Base-by-base conservation (phyloP, 2,888 invertebrate species). In the Adineta ricciae region DNA sequence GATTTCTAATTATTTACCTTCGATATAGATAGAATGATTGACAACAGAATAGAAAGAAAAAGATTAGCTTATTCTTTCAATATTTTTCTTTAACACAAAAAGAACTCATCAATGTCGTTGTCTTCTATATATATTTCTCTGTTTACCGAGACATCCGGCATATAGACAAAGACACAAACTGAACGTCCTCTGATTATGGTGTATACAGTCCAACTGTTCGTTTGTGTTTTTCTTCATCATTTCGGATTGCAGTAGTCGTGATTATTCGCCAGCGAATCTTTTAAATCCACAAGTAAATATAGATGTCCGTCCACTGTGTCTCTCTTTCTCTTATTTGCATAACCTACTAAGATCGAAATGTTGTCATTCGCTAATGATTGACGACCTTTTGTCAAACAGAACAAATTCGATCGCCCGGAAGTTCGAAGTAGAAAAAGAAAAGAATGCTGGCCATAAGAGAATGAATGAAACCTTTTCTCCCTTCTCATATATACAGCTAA, bases 321-420 rank as follows among this genome's bases (percentile, higher is more conserved):
- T 36, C 21, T 73, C 41, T 78, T 41, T 78, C 41, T 41, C 78
- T 78, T 78, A 78, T 78, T 78, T 78, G 78, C 78, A 78, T 78
- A 78, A 78, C 78, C 78, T 78, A 78, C 78, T 36, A n/a, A 78
- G 32, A 64, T 64, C 41, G 78, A 78, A 78, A 78, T 78, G 78
- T 78, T 78, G 38, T 78, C 78, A 78, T 64, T 78, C 78, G 41
- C 41, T 78, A 78, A 78, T 78, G 78, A 78, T 78, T n/a, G n/a
- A 38, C 78, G 41, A 78, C 78, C 78, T 78, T 78, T 78, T 41
- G 14, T 64, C 64, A 36, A 64, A 64, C 19, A 64, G 64, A 64
- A 16, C 32, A 32, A 64, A 64, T 64, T 64, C 64, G 64, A 32
- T 27, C 32, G 32, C 27, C 64, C 64, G 32, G 64, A 64, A 64